Conservation (phyloP, 1,140 invertebrate species). For the Galendromus occidentalis region DNA sequence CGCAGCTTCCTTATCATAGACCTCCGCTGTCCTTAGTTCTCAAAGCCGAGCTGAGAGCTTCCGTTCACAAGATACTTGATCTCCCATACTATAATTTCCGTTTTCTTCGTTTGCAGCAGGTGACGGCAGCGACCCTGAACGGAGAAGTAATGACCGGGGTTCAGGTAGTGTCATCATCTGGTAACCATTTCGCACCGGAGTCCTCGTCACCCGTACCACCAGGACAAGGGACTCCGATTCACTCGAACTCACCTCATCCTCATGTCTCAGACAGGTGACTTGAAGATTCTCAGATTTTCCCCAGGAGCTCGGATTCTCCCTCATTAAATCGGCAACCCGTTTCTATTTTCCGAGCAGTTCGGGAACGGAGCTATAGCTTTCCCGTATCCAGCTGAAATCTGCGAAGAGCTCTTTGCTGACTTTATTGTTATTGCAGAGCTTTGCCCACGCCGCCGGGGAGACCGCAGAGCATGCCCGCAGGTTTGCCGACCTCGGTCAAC, state of each 20-base stretch:
- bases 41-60: too few relatives aligned
- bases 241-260: background rate
- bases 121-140: background rate
- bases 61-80: too few relatives aligned
- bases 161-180: background rate
- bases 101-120: background rate
- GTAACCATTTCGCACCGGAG: background rate
- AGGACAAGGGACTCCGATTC: background rate
- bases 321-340: too few relatives aligned
- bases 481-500: background rate
- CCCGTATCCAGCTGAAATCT: too few relatives aligned
- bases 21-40: too few relatives aligned
- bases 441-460: background rate
- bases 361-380: too few relatives aligned
- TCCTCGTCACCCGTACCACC: background rate
- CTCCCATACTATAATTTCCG: too few relatives aligned
- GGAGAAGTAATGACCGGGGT: background rate
- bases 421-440: background rate
- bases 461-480: background rate
- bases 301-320: too few relatives aligned
- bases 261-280: background rate
- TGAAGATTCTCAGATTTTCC: too few relatives aligned
- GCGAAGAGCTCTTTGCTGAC: too few relatives aligned
- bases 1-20: too few relatives aligned
- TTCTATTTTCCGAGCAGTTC: too few relatives aligned